Evolutionary conservation across 53 echinoderm and acorn worm genomes (phyloP), one percentile per base, ranked within the genome.

Genomic region (Temnopleurus reevesii): DNA sequence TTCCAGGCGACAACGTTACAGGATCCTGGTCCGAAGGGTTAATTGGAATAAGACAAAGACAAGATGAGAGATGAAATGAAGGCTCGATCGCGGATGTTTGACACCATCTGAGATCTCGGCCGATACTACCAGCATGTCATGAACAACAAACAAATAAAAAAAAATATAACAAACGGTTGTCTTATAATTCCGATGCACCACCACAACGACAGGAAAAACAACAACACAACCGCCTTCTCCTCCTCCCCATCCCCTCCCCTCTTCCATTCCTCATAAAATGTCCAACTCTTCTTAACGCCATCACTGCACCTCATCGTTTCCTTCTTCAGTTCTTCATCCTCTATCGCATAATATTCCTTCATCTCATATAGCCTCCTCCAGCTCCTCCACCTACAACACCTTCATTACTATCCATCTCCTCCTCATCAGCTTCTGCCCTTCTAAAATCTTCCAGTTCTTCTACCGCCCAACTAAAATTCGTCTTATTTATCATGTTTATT

Each of bases 1-100:
- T 55, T 12, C 83, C 83, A 83, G 55, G 30, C 83, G 30, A 38
- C 36, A n/a, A n/a, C 53, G 83, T 55, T 55, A 83, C 83, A 83
- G 54, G 83, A 83, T 83, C 83, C 83, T 23, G 4, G 83, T 56
- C 83, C 51, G 17, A 18, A 56, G 83, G 57, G 35, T 17, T 33
- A 53, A 56, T 12, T 10, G 10, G 54, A 56, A 49, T 1, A 36
- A 53, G 56, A 28, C 7, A n/a, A 51, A 38, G 83, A 46, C 51
- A 36, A n/a, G 83, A 36, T 24, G 83, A 31, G 35, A 47, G 47
- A 80, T 46, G 51, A 29, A 28, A 49, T 46, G 80, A 30, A 18
- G 27, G 3, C n/a, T 2, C 34, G 13, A 34, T 41, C 24, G 23
- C 25, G 80, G 51, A 47, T 80, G 80, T 26, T 4, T 80, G 51